Evolutionary conservation across 2,113 vertebrate species (phyloP), one percentile per base, ranked within the genome.

Genomic region (Menidia beryllina): DNA sequence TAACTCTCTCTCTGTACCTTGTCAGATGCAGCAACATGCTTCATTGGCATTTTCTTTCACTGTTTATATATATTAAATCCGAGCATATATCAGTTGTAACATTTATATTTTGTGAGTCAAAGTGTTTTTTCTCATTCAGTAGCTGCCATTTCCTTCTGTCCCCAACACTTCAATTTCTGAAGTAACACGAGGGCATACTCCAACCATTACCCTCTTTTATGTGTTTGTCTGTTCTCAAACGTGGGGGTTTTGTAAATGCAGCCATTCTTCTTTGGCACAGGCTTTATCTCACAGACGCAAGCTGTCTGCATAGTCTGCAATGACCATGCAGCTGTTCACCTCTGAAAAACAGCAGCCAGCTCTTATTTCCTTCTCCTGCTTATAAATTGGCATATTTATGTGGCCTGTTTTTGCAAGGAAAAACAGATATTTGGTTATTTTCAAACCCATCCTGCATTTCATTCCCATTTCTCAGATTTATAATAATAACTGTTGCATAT

Each of bases 221-320:
- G 65, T 67, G 50, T 57, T 68, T 54, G 79, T 57, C 36, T 82
- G 25, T 49, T 58, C 64, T 74, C 49, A 70, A 65, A 81, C 70
- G 58, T 39, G 61, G 69, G 51, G 59, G 70, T 56, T 87, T 87
- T 80, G 59, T 77, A 55, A 81, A 60, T 59, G 48, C 52, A 77
- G 83, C 74, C 63, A 71, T 82, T 86, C 39, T 58, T 64, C 72
- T 67, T 77, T 83, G 77, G 82, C 74, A 65, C 48, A 2, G 58
- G 55, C 55, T 89, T 82, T 83, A 85, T 87, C 82, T 85, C 63
- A 14, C 75, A 80, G 77, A 68, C 66, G 24, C 84, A 86, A 85
- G 58, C 82, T 25, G 56, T 72, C 39, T 45, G 51, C 70, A 75
- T 50, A 60, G 72, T 50, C 5, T 54, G 47, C 61, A 49, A 50